Conservation (phyloP, 2,888 invertebrate species). For the Drosophila macrospina region DNA sequence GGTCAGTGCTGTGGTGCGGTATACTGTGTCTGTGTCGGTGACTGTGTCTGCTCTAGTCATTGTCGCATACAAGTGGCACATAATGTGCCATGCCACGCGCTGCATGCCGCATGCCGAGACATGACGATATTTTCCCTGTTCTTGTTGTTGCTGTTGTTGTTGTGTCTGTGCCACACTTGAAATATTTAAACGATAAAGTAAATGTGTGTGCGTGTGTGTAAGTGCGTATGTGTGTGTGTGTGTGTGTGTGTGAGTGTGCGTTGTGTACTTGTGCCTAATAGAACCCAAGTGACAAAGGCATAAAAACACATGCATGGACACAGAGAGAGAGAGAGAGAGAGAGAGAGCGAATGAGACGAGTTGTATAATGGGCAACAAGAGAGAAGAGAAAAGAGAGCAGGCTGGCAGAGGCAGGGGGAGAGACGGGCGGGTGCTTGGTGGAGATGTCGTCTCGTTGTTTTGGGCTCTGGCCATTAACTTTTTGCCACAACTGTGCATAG, state of each 20-base stretch:
- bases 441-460: conserved; percentile 29
- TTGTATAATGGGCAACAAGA: background rate
- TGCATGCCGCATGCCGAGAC: conserved; percentile 54
- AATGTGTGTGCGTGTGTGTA: conserved; percentile 19
- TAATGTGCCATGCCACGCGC: conserved; percentile 61
- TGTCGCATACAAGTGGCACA: conserved; percentile 72
- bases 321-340: background rate
- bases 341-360: background rate
- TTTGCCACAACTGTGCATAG: conserved; percentile 60
- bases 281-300: conserved; percentile 77
- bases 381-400: background rate
- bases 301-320: conserved; percentile 36
- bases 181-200: conserved; percentile 75
- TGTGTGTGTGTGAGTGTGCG: conserved; percentile 14
- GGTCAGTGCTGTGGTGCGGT: background rate
- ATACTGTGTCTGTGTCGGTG: conserved; percentile 37
- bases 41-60: conserved; percentile 49
- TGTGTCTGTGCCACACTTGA: conserved; percentile 64
- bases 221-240: conserved; percentile 19
- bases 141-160: conserved; percentile 26
- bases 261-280: conserved; percentile 70
- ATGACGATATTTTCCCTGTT: conserved; percentile 39
- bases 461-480: conserved; percentile 70
- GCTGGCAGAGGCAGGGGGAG: background rate
- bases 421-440: background rate